These are phyloP conservation scores for Pararge aegeria DNA, from an alignment of 1,140 invertebrate species.

Conservation along the genomic window DNA sequence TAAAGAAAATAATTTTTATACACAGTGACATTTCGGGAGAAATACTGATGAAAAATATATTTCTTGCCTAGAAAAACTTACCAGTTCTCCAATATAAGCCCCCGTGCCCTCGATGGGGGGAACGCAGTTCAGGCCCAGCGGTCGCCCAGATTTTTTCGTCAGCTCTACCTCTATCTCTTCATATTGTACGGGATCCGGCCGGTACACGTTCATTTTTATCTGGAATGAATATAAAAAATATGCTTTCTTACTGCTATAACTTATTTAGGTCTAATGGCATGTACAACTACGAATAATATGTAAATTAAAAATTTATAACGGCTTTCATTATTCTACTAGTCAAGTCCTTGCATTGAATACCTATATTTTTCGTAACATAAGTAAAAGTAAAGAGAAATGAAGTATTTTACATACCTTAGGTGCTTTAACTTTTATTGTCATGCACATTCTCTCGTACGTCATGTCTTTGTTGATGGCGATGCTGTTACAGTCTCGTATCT, in stretches of 20 bases:
- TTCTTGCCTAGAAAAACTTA: too few relatives aligned
- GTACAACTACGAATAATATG: too few relatives aligned
- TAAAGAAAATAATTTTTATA: too few relatives aligned
- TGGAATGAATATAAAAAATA: constrained; percentile 63
- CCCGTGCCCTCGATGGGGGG: constrained; percentile 93
- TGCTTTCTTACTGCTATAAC: too few relatives aligned
- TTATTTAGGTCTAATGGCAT: too few relatives aligned
- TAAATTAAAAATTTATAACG: too few relatives aligned
- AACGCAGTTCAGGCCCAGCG: constrained; percentile 94
- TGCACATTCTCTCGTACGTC: constrained; percentile 79
- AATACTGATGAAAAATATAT: too few relatives aligned
- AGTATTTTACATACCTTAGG: constrained; percentile 79
- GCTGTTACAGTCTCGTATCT: constrained; percentile 94
- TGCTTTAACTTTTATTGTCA: constrained; percentile 86
- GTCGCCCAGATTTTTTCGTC: constrained; percentile 94
- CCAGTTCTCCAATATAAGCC: constrained; percentile 97
- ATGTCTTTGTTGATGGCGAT: constrained; percentile 86
- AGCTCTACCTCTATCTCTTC: constrained; percentile 94
- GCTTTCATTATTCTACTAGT: too few relatives aligned
- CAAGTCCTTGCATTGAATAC: too few relatives aligned
- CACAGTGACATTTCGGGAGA: too few relatives aligned
- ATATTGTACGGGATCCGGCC: constrained; percentile 91
- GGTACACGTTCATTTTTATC: constrained; percentile 93
- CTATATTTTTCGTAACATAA: neutral
- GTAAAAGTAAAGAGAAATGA: neutral